These are phyloP conservation scores for Eretmocerus hayati DNA, from an alignment of 2,888 invertebrate species.

Conservation along the genomic window DNA sequence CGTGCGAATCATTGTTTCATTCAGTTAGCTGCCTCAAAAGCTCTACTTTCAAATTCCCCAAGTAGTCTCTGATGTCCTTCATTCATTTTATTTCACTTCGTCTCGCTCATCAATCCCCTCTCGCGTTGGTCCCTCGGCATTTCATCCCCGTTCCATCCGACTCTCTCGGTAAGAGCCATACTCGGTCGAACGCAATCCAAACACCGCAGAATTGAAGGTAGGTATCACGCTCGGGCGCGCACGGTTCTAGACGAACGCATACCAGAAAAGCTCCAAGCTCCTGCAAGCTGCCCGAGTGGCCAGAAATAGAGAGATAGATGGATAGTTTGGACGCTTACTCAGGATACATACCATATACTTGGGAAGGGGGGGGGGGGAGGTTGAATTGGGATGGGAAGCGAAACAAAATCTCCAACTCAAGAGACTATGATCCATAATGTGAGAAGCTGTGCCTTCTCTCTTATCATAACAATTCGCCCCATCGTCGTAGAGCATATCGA, in stretches of 20 bases:
- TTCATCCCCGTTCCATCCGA: background rate
- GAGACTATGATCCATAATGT: constrained; percentile 20
- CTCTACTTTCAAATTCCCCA: too few species aligned
- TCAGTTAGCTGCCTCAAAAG: background rate
- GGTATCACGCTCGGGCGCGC: background rate
- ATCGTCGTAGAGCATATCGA: constrained; percentile 11
- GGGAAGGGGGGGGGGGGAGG: too few species aligned
- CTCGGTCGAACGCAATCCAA: background rate
- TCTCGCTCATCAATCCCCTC: background rate
- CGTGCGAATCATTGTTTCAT: background rate
- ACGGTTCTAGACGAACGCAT: background rate
- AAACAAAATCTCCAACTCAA: constrained; percentile 16
- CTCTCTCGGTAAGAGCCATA: background rate
- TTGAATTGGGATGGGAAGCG: background rate
- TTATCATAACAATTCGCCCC: constrained; percentile 18
- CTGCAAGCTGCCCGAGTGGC: too few species aligned
- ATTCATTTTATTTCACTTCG: too few species aligned
- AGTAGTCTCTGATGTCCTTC: too few species aligned
- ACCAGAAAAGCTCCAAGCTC: too few species aligned
- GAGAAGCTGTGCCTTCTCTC: constrained; percentile 4
- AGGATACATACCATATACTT: too few species aligned
- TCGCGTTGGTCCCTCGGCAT: background rate
- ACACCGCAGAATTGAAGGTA: background rate
- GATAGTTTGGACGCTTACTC: background rate
- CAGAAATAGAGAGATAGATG: background rate